Percentiles rank a stretch among this genome's conserved stretches.
These are phyloP conservation scores for Drosophila mercatorum DNA, from an alignment of 2,888 invertebrate genomes.

Conservation along the genomic window DNA sequence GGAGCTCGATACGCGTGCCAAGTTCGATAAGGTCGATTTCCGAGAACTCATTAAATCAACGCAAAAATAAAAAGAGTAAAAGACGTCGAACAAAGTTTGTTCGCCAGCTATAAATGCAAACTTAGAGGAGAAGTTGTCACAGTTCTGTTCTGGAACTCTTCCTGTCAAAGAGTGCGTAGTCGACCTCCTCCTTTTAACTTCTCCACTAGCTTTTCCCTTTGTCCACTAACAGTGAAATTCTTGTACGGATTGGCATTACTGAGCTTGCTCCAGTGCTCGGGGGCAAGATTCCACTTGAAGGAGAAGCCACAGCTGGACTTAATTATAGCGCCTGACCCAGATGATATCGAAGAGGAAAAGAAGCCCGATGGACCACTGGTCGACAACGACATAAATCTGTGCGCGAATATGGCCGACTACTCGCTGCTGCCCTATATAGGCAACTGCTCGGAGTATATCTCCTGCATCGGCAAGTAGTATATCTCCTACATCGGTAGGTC, in stretches of 20 bases:
- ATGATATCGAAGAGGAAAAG: background rate
- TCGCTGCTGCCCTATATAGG: constrained; percentile 56
- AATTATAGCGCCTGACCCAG: constrained; percentile 44
- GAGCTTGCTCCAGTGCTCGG: constrained; percentile 13
- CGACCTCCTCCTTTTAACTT: background rate
- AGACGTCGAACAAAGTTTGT: constrained; percentile 4
- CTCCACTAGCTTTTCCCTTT: background rate
- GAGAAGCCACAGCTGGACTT: background rate
- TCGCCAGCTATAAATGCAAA: constrained; percentile 59
- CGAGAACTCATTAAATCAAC: constrained; percentile 52
- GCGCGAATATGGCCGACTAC: constrained; percentile 48
- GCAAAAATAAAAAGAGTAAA: constrained; percentile 25
- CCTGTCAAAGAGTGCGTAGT: constrained; percentile 52
- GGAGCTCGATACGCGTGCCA: constrained; percentile 51
- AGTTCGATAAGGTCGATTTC: constrained; percentile 47
- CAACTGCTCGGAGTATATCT: constrained; percentile 57
- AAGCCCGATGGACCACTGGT: constrained; percentile 3
- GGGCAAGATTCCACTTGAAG: background rate
- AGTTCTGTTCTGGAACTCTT: constrained; percentile 39
- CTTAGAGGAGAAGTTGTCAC: constrained; percentile 1
- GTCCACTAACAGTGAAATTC: constrained; percentile 34
- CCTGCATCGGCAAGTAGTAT: constrained; percentile 56
- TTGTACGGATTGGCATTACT: constrained; percentile 33
- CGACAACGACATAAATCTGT: constrained; percentile 51
- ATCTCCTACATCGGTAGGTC: constrained; percentile 58